Percentiles rank a stretch among this genome's conserved stretches.
Evolutionary conservation across 2,113 vertebrate genomes (phyloP).

Genomic region (Podilymbus podiceps): DNA sequence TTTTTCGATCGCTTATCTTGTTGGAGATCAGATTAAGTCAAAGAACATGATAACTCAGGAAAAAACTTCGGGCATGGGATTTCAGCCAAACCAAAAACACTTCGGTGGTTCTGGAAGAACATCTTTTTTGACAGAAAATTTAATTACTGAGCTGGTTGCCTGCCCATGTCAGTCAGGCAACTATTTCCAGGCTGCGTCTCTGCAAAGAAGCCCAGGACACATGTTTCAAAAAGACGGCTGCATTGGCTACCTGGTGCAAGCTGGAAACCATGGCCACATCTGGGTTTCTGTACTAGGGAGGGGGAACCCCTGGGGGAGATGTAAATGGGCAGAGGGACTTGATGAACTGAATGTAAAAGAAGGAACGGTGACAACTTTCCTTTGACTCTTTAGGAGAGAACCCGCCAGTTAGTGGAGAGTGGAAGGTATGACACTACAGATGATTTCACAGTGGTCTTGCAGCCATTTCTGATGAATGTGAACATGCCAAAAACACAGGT

Average conservation of each 20-base stretch:
- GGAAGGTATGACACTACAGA: slow-evolving; percentile 73
- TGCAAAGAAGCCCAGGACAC: background rate
- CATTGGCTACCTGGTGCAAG: background rate
- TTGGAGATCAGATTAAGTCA: background rate
- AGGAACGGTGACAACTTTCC: background rate
- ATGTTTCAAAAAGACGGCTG: background rate
- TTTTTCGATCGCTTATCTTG: background rate
- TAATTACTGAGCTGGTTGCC: background rate
- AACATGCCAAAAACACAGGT: slow-evolving; percentile 71
- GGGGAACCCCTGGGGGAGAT: background rate
- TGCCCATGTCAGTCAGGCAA: background rate
- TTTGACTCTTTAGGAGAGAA: slow-evolving; percentile 55
- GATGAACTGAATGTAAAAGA: background rate
- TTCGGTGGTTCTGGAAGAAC: background rate
- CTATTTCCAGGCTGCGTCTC: background rate
- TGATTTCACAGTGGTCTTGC: slow-evolving; percentile 79
- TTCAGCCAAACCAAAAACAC: background rate
- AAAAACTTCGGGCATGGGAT: background rate
- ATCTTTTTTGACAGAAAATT: background rate
- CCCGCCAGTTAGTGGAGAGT: slow-evolving; percentile 57
- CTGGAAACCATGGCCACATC: accelerated
- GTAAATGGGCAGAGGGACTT: background rate
- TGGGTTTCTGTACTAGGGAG: background rate
- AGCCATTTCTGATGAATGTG: slow-evolving; percentile 67
- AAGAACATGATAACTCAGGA: background rate